Percentiles rank a stretch among this genome's conserved stretches.
Conservation (phyloP, 2,888 invertebrate genomes). For the Nasonovia ribisnigri region DNA sequence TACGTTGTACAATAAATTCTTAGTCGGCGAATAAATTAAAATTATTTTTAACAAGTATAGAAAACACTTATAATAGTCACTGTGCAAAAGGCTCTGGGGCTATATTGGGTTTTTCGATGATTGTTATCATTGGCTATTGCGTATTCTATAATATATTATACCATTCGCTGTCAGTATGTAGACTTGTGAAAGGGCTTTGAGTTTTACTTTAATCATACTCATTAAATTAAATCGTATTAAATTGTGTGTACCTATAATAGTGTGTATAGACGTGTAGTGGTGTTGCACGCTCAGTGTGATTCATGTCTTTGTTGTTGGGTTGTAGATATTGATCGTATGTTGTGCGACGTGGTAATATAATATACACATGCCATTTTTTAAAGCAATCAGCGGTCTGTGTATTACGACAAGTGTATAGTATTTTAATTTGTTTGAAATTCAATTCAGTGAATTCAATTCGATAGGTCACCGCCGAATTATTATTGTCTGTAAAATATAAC, state of each 20-base stretch:
- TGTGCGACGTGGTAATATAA: not conserved
- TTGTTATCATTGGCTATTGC: not conserved
- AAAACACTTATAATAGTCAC: not conserved
- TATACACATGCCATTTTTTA: not conserved
- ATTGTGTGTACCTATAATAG: not conserved
- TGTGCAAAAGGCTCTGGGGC: not conserved
- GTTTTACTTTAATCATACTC: slow-evolving; percentile 1
- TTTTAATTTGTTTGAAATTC: not conserved
- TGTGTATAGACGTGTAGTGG: not conserved
- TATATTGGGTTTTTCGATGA: not conserved
- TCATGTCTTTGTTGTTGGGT: not conserved
- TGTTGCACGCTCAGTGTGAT: not conserved
- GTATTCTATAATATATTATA: slow-evolving; percentile 8
- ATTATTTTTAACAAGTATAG: not conserved
- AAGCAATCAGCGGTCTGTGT: not conserved
- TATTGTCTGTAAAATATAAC: not conserved
- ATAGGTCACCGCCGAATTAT: not conserved
- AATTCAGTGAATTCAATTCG: not conserved
- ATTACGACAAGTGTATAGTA: not conserved
- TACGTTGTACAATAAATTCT: not conserved
- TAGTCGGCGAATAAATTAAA: not conserved
- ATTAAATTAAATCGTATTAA: slow-evolving; percentile 14
- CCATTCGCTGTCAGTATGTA: not conserved
- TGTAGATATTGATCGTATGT: not conserved
- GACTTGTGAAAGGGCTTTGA: slow-evolving; percentile 1